Evolutionary conservation across 2,113 vertebrate species (phyloP), one percentile per base, ranked within the genome.

Genomic region (Hyla sarda): DNA sequence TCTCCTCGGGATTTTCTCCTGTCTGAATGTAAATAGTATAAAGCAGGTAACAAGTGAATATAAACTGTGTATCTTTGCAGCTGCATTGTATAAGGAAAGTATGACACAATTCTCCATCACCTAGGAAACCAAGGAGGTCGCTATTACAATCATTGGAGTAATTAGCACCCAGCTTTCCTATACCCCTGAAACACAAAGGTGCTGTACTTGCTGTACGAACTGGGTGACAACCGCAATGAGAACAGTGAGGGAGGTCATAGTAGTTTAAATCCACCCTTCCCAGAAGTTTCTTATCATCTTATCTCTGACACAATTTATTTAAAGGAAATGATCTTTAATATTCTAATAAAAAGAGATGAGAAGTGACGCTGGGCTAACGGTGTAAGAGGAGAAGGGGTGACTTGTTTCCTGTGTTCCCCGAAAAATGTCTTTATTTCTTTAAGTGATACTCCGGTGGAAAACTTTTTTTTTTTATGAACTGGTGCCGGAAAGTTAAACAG

Each of bases 51-150:
- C 60, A 17, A 67, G 28, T 3, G 62, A 67, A 30, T 30, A 30
- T 30, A 69, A 69, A 34, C 65, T 69, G 62, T 67, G 32, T 34
- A 69, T 34, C 65, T n/a, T n/a, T n/a, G n/a, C n/a, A n/a, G n/a
- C n/a, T n/a, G n/a, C n/a, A n/a, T n/a, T n/a, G n/a, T n/a, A n/a
- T n/a, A n/a, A n/a, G n/a, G n/a, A n/a, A n/a, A n/a, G n/a, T n/a
- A n/a, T n/a, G n/a, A n/a, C n/a, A n/a, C n/a, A n/a, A n/a, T n/a
- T n/a, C n/a, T n/a, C n/a, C n/a, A n/a, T n/a, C n/a, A n/a, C n/a
- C n/a, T n/a, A n/a, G n/a, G n/a, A n/a, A n/a, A n/a, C n/a, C n/a
- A n/a, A n/a, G n/a, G n/a, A n/a, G n/a, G n/a, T n/a, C n/a, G n/a
- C n/a, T n/a, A n/a, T n/a, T n/a, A n/a, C n/a, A n/a, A n/a, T n/a